Conservation (phyloP, 2,113 vertebrate species). For the Corythornis vintsioides region DNA sequence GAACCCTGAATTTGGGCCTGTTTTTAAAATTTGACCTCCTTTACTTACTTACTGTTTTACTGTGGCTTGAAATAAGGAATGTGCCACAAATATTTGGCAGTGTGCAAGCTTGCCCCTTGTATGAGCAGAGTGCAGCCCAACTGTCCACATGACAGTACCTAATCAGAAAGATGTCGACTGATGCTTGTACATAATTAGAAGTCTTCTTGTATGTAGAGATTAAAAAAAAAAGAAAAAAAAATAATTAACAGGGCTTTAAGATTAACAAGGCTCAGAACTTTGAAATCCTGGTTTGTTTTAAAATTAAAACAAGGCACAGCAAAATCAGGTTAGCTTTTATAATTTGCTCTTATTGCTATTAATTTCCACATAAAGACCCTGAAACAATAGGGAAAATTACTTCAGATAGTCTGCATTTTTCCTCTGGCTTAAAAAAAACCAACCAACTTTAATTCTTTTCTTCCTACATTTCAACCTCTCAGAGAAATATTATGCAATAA, state of each 20-base stretch:
- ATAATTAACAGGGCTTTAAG: background rate
- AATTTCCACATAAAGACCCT: background rate
- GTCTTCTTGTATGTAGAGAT: background rate
- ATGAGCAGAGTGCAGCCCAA: background rate
- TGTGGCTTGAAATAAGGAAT: background rate
- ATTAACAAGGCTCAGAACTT: background rate
- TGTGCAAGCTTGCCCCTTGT: background rate
- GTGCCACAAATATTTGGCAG: background rate
- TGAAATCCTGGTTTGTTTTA: background rate
- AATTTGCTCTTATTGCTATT: background rate
- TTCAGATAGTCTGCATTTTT: conserved; percentile 3
- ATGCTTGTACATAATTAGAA: background rate
- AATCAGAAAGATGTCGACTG: background rate
- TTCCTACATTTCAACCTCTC: conserved; percentile 17
- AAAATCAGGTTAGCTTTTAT: conserved; percentile 22
- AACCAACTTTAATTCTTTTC: background rate
- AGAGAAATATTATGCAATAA: background rate
- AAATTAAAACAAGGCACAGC: background rate
- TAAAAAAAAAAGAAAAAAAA: background rate
- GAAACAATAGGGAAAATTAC: conserved; percentile 24
- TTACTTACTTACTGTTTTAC: background rate
- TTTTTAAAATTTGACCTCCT: background rate
- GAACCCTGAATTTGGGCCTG: background rate
- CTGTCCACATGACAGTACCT: background rate
- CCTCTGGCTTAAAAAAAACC: background rate